Percentiles rank a stretch among this genome's conserved stretches.
These are phyloP conservation scores for Piscicola geometra DNA, from an alignment of 2,888 invertebrate genomes.

Conservation along the genomic window DNA sequence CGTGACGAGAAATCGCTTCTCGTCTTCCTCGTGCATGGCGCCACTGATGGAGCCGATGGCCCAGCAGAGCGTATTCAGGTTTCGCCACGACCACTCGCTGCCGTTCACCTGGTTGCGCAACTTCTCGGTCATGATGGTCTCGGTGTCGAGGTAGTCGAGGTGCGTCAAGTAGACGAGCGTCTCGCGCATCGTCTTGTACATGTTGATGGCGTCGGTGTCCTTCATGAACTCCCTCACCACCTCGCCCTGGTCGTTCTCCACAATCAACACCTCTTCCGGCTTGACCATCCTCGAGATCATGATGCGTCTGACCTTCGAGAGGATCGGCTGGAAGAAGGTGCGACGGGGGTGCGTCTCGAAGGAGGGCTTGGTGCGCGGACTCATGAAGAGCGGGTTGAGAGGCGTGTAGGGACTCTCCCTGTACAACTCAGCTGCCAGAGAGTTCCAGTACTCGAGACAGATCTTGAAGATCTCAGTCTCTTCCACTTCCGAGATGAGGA, in stretches of 20 bases:
- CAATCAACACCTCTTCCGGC: conserved; percentile 97
- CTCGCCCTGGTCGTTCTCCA: conserved; percentile 99
- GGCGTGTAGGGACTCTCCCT: conserved; percentile 62
- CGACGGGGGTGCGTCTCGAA: conserved; percentile 52
- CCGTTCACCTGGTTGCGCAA: conserved; percentile 96
- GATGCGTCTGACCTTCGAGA: conserved; percentile 72
- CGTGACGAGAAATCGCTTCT: conserved; percentile 94
- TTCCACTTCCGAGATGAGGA: conserved; percentile 80
- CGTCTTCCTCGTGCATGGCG: conserved; percentile 98
- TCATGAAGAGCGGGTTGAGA: conserved; percentile 54
- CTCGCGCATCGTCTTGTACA: conserved; percentile 98
- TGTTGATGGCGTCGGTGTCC: conserved; percentile 97
- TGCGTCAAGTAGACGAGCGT: conserved; percentile 87
- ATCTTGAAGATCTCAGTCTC: conserved; percentile 99
- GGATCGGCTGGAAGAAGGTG: conserved; percentile 56
- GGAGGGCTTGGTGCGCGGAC: conserved; percentile 46
- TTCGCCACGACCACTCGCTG: conserved; percentile 99
- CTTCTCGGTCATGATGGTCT: conserved; percentile 97
- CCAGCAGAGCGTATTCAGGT: conserved; percentile 97
- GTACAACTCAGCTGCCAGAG: conserved; percentile 84
- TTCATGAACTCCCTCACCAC: conserved; percentile 99
- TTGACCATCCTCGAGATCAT: conserved; percentile 99
- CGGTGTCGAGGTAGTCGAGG: conserved; percentile 94
- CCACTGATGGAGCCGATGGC: conserved; percentile 98
- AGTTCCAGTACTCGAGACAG: conserved; percentile 97